Conservation (phyloP, 2,797 vertebrate species). For the Pseudotriccus pelzelni region DNA sequence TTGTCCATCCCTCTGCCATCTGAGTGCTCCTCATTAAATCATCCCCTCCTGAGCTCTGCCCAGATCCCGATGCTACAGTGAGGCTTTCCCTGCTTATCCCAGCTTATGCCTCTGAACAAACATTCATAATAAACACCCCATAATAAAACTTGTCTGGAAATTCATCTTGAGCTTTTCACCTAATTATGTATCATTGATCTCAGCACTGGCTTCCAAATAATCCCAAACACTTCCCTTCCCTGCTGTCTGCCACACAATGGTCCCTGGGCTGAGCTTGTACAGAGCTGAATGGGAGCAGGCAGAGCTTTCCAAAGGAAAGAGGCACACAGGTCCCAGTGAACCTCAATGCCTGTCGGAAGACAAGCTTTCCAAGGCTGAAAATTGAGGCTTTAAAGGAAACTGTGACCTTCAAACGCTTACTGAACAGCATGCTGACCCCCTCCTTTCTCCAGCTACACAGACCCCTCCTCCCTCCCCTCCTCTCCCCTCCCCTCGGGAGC, state of each 20-base stretch:
- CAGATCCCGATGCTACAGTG: background rate
- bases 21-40: background rate
- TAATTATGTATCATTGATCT: background rate
- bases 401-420: background rate
- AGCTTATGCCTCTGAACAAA: background rate
- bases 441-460: background rate
- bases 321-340: rapidly evolving
- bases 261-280: rapidly evolving
- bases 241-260: background rate
- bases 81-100: background rate
- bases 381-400: background rate
- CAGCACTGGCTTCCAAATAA: background rate
- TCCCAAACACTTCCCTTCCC: background rate
- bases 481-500: rapidly evolving
- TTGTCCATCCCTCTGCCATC: background rate
- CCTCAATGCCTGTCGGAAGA: rapidly evolving
- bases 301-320: background rate
- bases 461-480: background rate
- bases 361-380: background rate
- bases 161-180: background rate
- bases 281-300: background rate
- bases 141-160: background rate
- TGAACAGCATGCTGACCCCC: rapidly evolving
- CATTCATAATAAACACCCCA: background rate
- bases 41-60: background rate